Evolutionary conservation across 2,797 vertebrate genomes (phyloP), one percentile per base, ranked within the genome.

Genomic region (Periophthalmus magnuspinnatus): DNA sequence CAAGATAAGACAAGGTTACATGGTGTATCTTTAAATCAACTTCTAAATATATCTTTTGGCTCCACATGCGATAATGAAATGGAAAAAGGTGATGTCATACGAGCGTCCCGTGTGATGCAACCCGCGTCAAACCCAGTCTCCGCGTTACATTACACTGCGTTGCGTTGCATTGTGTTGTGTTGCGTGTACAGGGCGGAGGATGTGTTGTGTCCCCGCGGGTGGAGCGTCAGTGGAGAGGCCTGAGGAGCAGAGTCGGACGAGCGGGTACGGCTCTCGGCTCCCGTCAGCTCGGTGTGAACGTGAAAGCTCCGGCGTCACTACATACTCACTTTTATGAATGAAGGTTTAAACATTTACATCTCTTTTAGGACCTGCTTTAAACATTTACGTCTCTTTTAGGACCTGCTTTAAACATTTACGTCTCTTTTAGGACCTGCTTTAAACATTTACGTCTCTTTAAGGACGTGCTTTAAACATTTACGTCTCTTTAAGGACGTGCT

Each of bases 211-310:
- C 67, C 67, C 2, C 36, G 45, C 54, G 28, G 3, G 48, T 69
- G 57, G 85, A 69, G 82, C 79, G 81, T 86, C 88, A 78, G 81
- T 83, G 86, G 81, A 81, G 90, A 90, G 74, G 76, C 81, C 78
- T n/a, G 9, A 76, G 77, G 80, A 83, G 74, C 36, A 61, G 62
- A 79, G 83, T 82, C 88, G 90, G 89, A 89, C 90, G 82, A 84
- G 85, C 87, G 87, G 86, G 88, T 3, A 28, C 63, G 41, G 24
- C 56, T 32, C 36, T 50, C 74, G 69, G 65, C 63, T 71, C 59
- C 67, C 83, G 82, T 78, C 84, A 74, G 68, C 70, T 52, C 83
- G 67, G 32, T 8, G 71, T 72, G 17, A 81, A 78, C 81, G 71
- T 71, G 17, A 82, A 78, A 80, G 69, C 76, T 81, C 72, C 59